Evolutionary conservation across 2,797 vertebrate species (phyloP).

Genomic region (Tinamus major): DNA sequence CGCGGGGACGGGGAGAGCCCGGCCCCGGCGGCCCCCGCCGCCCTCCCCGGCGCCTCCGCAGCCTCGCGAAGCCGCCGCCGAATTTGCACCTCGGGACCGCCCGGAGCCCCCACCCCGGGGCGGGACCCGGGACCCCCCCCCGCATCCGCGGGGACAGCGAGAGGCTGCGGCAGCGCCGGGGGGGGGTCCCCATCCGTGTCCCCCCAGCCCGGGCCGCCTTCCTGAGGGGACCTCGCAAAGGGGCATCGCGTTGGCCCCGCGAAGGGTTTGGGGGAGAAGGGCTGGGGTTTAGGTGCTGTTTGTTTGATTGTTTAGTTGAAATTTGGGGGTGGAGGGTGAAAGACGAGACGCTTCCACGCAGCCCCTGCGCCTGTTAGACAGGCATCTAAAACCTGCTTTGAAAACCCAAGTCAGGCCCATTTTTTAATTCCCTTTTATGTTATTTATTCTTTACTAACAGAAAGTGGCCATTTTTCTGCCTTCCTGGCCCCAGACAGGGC

Average conservation of each 20-base stretch:
- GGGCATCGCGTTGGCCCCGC: too few species aligned
- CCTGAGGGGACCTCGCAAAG: too few species aligned
- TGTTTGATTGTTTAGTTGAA: neutral
- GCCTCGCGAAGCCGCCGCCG: neutral
- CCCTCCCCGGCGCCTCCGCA: neutral
- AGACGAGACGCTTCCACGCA: neutral
- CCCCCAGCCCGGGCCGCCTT: too few species aligned
- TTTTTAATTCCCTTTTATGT: neutral
- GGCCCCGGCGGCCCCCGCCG: neutral
- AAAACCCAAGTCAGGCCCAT: neutral
- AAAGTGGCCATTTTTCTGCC: neutral
- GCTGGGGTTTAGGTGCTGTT: too few species aligned
- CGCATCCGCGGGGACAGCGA: too few species aligned
- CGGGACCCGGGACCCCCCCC: too few species aligned
- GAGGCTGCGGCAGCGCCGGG: too few species aligned
- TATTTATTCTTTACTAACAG: too few species aligned
- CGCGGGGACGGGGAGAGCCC: neutral
- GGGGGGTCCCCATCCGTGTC: too few species aligned
- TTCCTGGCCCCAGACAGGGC: fast-evolving
- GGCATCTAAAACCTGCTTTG: fast-evolving
- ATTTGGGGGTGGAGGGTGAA: neutral
- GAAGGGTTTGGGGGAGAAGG: too few species aligned
- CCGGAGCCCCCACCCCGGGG: neutral
- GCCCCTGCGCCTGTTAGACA: neutral
- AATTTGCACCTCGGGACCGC: neutral